Evolutionary conservation across 2,888 invertebrate genomes (phyloP).

Genomic region (Aporophyla nigra): DNA sequence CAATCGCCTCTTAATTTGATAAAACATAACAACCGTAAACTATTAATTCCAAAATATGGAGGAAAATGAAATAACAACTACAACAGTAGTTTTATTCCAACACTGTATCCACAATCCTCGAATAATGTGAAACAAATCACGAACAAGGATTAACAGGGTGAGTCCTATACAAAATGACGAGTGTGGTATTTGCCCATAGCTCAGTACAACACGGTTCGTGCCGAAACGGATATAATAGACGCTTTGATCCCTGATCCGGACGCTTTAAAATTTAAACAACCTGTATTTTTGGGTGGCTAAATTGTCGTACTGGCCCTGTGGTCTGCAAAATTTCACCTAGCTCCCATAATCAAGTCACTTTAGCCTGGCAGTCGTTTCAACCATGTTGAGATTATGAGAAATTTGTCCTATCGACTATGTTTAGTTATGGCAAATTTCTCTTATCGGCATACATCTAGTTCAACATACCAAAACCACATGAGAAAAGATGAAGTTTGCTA

Average conservation of each 20-base stretch:
- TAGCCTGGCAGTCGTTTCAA: not conserved
- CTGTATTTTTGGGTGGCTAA: constrained; percentile 65
- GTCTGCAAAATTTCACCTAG: not conserved
- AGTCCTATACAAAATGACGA: constrained; percentile 56
- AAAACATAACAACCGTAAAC: not conserved
- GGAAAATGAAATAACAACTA: not conserved
- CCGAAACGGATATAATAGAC: constrained; percentile 78
- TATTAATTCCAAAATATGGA: not conserved
- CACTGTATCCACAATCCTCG: not conserved
- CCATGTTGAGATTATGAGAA: not conserved
- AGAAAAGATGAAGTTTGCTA: not conserved
- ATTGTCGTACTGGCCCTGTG: constrained; percentile 23
- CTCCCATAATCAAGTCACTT: not conserved
- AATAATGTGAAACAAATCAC: constrained; percentile 51
- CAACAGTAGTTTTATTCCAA: not conserved
- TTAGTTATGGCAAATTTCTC: too few relatives aligned
- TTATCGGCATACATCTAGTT: not conserved
- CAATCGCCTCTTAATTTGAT: not conserved
- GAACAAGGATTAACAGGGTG: constrained; percentile 51
- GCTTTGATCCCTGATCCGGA: constrained; percentile 71
- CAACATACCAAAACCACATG: not conserved
- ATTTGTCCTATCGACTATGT: too few relatives aligned
- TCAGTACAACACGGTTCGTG: constrained; percentile 75
- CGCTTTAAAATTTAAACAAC: constrained; percentile 79
- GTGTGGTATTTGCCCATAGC: constrained; percentile 60